phyloP scores from a whole-genome alignment of 2,797 vertebrate species.

The Malurus leucopterus region DNA sequence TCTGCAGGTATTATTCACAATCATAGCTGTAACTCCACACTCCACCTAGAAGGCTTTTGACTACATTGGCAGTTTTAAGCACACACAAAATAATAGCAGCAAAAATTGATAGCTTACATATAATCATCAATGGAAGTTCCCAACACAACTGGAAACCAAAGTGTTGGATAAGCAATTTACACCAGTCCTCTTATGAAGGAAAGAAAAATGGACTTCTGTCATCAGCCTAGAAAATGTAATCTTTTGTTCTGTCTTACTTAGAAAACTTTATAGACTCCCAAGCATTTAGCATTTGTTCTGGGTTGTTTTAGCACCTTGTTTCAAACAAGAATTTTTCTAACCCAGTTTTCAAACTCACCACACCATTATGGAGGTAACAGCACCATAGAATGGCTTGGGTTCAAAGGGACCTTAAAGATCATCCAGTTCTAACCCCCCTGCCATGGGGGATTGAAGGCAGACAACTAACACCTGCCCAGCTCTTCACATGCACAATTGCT shows the following conservation, averaged over 20 bases:
- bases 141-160: neutral
- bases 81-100: neutral
- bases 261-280: neutral
- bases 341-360: neutral
- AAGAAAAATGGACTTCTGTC: neutral
- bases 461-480: neutral
- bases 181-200: neutral
- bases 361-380: rapidly evolving
- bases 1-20: neutral
- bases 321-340: neutral
- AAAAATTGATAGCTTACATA: neutral
- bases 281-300: neutral
- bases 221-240: neutral
- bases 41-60: neutral
- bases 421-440: neutral
- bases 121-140: neutral
- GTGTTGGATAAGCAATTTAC: neutral
- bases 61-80: neutral
- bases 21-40: neutral
- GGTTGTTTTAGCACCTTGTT: neutral
- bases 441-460: neutral
- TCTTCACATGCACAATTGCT: neutral
- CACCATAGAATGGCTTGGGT: neutral
- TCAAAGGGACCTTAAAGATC: neutral
- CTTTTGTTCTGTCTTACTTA: neutral